Percentiles rank a stretch among this genome's conserved stretches.
Conservation (phyloP, 2,888 invertebrate genomes). For the Norana najaformis region DNA sequence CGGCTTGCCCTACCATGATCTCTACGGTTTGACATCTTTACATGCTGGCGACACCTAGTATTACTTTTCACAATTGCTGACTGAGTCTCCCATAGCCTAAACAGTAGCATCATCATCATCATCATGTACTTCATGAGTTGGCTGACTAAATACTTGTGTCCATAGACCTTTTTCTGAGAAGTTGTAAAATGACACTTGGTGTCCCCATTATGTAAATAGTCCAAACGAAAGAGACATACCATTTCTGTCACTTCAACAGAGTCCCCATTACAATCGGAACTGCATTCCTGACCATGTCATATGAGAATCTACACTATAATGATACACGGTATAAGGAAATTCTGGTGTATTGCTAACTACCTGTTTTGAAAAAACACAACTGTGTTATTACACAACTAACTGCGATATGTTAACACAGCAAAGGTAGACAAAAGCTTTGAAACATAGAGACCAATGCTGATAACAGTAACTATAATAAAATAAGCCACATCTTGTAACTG, state of each 20-base stretch:
- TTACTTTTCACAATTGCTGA: neutral
- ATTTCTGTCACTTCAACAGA: neutral
- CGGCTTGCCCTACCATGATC: too few relatives aligned
- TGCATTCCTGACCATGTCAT: too few relatives aligned
- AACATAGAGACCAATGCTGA: slow-evolving; percentile 6
- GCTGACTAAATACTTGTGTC: neutral
- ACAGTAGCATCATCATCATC: neutral
- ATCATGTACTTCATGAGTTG: neutral
- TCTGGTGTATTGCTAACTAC: neutral
- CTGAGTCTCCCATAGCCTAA: neutral
- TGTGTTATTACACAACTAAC: neutral
- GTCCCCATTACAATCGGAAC: neutral
- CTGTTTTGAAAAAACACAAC: neutral
- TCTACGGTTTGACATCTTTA: neutral
- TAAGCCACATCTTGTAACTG: neutral
- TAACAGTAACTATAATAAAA: neutral
- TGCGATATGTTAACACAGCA: neutral
- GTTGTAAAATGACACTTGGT: neutral
- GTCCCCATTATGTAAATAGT: neutral
- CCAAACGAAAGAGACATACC: neutral
- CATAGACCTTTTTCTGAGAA: neutral
- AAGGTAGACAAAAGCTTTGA: neutral
- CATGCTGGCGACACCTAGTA: neutral
- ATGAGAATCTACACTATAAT: neutral
- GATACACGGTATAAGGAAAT: neutral